A percentile compares a stretch with the other conserved stretches of the same genome.
Conservation (phyloP, 30 jellyfish, hydroid and myxozoan genomes). For the Mastigias papua region DNA sequence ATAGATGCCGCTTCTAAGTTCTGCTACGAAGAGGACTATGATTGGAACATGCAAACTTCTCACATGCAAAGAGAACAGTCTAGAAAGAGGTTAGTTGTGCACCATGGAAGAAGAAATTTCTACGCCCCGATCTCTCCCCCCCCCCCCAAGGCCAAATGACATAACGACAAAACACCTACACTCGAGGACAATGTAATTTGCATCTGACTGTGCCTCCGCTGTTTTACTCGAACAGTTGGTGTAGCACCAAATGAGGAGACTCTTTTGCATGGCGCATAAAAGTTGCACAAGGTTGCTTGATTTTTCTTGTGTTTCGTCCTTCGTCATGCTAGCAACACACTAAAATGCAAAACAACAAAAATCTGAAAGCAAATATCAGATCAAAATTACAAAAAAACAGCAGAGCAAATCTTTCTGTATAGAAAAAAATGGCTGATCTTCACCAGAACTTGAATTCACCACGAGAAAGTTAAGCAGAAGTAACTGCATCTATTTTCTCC, state of each 20-base stretch:
- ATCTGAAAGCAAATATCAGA: background rate
- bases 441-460: too few species aligned
- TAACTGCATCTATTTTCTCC: too few species aligned
- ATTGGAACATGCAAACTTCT: too few species aligned
- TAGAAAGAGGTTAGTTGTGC: too few species aligned
- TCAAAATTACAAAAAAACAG: too few species aligned
- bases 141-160: background rate
- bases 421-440: too few species aligned
- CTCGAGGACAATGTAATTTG: constrained; percentile 62
- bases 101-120: background rate
- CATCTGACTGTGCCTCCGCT: constrained; percentile 45
- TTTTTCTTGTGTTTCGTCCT: constrained; percentile 49
- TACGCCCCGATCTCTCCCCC: background rate
- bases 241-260: constrained; percentile 93
- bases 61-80: too few species aligned
- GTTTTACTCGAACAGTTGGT: constrained; percentile 65
- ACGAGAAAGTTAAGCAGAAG: too few species aligned
- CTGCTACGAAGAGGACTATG: too few species aligned
- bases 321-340: constrained; percentile 79
- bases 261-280: constrained; percentile 92
- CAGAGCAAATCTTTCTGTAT: background rate
- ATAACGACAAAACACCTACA: constrained; percentile 25
- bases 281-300: constrained; percentile 89
- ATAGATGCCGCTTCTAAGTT: too few species aligned
- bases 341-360: constrained; percentile 7